phyloP scores from a whole-genome alignment of 2,888 invertebrate genomes.

The Agrochola litura region DNA sequence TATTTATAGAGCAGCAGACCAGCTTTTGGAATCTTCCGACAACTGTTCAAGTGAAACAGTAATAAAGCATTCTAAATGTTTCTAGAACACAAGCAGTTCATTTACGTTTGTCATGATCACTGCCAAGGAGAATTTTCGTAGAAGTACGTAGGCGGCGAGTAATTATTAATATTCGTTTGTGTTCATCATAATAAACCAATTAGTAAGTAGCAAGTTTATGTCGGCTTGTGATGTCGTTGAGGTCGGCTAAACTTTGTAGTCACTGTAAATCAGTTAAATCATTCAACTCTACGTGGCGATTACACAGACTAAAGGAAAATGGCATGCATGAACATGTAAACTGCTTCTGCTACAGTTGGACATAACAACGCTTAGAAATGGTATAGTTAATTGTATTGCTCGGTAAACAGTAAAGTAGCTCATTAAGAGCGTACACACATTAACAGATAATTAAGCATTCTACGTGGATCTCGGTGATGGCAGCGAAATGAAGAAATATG shows the following conservation, averaged over 20 bases:
- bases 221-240: slow-evolving; percentile 31
- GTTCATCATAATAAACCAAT: slow-evolving; percentile 64
- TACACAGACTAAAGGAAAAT: slow-evolving; percentile 10
- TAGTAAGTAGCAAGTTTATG: slow-evolving; percentile 53
- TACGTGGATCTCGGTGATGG: slow-evolving; percentile 57
- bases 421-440: slow-evolving; percentile 42
- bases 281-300: slow-evolving; percentile 16
- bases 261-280: slow-evolving; percentile 27
- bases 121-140: slow-evolving; percentile 83
- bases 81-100: slow-evolving; percentile 81
- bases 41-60: slow-evolving; percentile 49
- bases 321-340: slow-evolving; percentile 8
- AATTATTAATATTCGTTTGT: slow-evolving; percentile 67
- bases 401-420: slow-evolving; percentile 21
- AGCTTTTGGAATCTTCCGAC: slow-evolving; percentile 63
- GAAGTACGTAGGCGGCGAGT: slow-evolving; percentile 69
- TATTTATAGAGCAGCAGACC: slow-evolving; percentile 56
- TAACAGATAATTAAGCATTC: slow-evolving; percentile 58
- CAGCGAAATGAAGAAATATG: slow-evolving; percentile 74
- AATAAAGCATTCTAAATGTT: slow-evolving; percentile 73
- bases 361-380: background rate
- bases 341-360: background rate
- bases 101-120: slow-evolving; percentile 83
- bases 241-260: slow-evolving; percentile 22
- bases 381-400: slow-evolving; percentile 3